phyloP scores from a whole-genome alignment of 2,888 invertebrate species.

The Boloria euphrosyne region DNA sequence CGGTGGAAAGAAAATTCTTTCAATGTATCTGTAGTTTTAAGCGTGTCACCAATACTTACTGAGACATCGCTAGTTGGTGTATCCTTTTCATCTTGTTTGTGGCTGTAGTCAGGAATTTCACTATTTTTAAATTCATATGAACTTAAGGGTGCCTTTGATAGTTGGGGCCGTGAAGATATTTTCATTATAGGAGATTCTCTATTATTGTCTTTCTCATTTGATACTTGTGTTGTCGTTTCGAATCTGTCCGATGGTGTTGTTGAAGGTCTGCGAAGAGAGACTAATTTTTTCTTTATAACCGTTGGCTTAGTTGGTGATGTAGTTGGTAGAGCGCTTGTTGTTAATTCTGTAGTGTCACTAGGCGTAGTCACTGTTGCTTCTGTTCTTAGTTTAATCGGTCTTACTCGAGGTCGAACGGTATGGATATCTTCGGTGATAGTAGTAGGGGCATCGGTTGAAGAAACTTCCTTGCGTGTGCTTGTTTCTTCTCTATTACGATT shows the following conservation, averaged over 20 bases:
- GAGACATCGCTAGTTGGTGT: slow-evolving; percentile 78
- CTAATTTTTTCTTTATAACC: slow-evolving; percentile 67
- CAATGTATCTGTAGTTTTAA: slow-evolving; percentile 56
- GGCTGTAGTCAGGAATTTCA: slow-evolving; percentile 70
- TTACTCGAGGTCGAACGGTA: slow-evolving; percentile 65
- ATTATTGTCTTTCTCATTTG: slow-evolving; percentile 55
- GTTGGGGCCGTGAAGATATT: slow-evolving; percentile 68
- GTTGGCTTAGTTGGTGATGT: slow-evolving; percentile 72
- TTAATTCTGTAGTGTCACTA: slow-evolving; percentile 69
- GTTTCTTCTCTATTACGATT: slow-evolving; percentile 60
- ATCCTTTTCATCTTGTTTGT: slow-evolving; percentile 79
- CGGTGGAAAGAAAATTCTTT: slow-evolving; percentile 73
- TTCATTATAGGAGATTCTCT: slow-evolving; percentile 79
- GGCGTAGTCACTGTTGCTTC: slow-evolving; percentile 70
- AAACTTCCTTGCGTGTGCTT: slow-evolving; percentile 49
- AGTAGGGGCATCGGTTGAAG: slow-evolving; percentile 55
- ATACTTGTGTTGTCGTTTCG: slow-evolving; percentile 65
- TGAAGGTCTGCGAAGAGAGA: slow-evolving; percentile 59
- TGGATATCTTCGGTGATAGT: slow-evolving; percentile 62
- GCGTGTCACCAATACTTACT: slow-evolving; percentile 61
- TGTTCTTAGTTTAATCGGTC: slow-evolving; percentile 58
- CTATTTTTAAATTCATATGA: slow-evolving; percentile 57
- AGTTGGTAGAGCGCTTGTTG: slow-evolving; percentile 75
- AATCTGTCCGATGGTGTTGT: slow-evolving; percentile 56
- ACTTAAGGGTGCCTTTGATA: slow-evolving; percentile 50